Conservation (phyloP, 2,888 invertebrate genomes). For the Cyaniris semiargus region DNA sequence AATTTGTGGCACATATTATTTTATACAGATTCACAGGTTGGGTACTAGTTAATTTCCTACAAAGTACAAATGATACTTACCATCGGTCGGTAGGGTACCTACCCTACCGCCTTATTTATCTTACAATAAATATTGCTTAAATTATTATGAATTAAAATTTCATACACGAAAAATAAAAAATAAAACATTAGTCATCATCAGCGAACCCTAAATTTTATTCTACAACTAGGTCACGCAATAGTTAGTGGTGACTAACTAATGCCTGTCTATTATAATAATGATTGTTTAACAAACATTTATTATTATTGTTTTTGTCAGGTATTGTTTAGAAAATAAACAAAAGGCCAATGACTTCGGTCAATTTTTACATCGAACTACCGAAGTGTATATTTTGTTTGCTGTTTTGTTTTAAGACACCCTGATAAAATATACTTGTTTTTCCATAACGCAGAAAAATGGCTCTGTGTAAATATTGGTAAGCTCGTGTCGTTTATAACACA, state of each 20-base stretch:
- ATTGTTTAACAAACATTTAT: not conserved
- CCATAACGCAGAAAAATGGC: not conserved
- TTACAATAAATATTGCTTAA: too few relatives aligned
- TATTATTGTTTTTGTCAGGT: constrained; percentile 1
- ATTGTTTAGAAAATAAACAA: not conserved
- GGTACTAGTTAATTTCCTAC: too few relatives aligned
- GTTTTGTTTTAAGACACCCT: not conserved
- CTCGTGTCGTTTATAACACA: not conserved
- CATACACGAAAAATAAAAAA: not conserved
- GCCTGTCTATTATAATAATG: not conserved
- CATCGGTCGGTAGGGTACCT: too few relatives aligned
- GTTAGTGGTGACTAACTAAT: not conserved
- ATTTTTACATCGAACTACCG: not conserved
- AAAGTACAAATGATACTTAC: too few relatives aligned
- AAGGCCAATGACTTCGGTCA: constrained; percentile 1
- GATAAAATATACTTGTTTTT: not conserved
- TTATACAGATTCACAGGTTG: too few relatives aligned
- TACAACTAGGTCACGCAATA: not conserved
- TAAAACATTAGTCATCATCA: not conserved
- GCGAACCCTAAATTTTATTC: not conserved
- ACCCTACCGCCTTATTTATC: too few relatives aligned
- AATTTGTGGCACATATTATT: too few relatives aligned
- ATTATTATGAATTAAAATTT: not conserved
- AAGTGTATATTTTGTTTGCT: not conserved
- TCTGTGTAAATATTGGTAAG: not conserved